Base-by-base conservation (phyloP, 2,888 invertebrate species). In the Caenorhabditis wallacei region DNA sequence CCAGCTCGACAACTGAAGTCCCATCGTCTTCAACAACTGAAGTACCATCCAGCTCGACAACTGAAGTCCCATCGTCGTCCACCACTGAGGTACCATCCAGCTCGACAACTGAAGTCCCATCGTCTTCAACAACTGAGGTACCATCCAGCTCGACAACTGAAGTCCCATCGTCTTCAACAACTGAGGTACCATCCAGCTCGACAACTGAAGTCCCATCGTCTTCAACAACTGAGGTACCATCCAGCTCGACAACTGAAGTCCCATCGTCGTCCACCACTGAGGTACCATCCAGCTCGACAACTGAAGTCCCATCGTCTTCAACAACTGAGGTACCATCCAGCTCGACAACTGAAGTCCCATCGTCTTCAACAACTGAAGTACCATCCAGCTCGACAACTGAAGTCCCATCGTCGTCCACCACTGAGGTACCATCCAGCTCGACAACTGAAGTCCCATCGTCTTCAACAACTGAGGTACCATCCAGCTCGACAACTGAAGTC, bases 261-360 rank as follows among this genome's bases (percentile, higher is more conserved):
- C 46, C 69, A 13, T 37, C 69, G 1, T 18, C 56, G 3, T 30
- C 30, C 30, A 69, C 69, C 0, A 56, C 69, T 3, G 68, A 13
- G 8, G 51, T 35, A 11, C 53, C 66, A 30, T 18, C 66, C 3
- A 66, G 18, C 10, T 35, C 61, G 0, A 61, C 61, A 11, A 22
- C 64, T 1, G 64, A 48, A 46, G 35, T 8, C 0, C 51, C 64
- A 35, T 35, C 56, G 2, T 26, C 53, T 0, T 48, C 46, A 13
- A 63, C 63, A n/a, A 63, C 63, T 16, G 46, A 1, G 0, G 63
- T 3, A 4, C 26, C 46, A 30, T 26, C 63, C 1, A 40, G 5
- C 40, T 22, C 54, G 1, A 54, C 54, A 13, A 26, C 54, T 13
- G 54, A 40, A 61, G 20, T 20, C 0, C 61, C 61, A 43, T 16